Percentiles rank a stretch among this genome's conserved stretches.
Evolutionary conservation across 2,888 invertebrate genomes (phyloP).

Genomic region (Hecatera dysodea): DNA sequence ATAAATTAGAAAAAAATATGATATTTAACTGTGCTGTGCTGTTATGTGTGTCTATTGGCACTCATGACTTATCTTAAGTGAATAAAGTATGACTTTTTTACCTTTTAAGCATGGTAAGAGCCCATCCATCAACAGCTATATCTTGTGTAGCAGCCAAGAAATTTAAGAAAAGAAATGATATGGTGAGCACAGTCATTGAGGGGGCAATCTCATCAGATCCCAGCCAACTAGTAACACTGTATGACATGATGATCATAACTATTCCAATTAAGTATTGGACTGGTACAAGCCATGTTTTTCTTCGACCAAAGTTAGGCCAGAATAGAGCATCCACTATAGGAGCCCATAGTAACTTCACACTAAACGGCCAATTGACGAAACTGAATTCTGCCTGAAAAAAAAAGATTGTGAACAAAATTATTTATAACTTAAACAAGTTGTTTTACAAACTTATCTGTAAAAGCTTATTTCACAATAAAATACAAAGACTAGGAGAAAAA

Average conservation of each 20-base stretch:
- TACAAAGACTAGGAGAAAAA: background rate
- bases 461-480: background rate
- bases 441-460: background rate
- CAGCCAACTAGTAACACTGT: conserved; percentile 94
- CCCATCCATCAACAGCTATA: conserved; percentile 99
- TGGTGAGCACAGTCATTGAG: conserved; percentile 94
- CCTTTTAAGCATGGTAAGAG: conserved; percentile 99
- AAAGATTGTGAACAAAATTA: conserved; percentile 36
- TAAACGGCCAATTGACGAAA: conserved; percentile 98
- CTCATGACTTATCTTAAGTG: background rate
- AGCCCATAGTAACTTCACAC: conserved; percentile 99
- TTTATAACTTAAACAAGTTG: background rate
- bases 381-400: conserved; percentile 96
- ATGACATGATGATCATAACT: conserved; percentile 97
- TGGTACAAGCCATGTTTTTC: conserved; percentile 99
- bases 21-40: conserved; percentile 15
- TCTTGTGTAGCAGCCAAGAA: conserved; percentile 99
- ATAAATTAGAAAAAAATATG: background rate
- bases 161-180: conserved; percentile 97
- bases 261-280: conserved; percentile 97
- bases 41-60: no score
- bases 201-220: conserved; percentile 92
- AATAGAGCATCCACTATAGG: conserved; percentile 99
- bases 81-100: conserved; percentile 73
- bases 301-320: conserved; percentile 95